These are phyloP conservation scores for Scolopax mira DNA, from an alignment of 2,113 vertebrate genomes.

Conservation along the genomic window DNA sequence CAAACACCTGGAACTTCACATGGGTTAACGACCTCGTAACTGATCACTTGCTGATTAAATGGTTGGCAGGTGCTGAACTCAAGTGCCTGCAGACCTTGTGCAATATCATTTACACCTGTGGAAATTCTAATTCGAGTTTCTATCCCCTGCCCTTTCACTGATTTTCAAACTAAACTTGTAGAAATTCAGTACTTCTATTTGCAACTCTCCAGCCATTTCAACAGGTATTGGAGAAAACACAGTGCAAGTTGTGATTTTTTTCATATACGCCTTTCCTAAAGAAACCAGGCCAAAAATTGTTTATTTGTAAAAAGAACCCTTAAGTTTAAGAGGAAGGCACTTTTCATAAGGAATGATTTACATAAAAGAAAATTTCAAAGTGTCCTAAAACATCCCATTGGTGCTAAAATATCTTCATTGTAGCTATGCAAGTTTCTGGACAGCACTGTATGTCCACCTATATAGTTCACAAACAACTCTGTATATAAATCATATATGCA, in stretches of 20 bases:
- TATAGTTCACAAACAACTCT: background rate
- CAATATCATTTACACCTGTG: background rate
- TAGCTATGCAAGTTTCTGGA: background rate
- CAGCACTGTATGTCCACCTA: background rate
- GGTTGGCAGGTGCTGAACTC: background rate
- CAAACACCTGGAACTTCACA: background rate
- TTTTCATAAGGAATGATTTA: background rate
- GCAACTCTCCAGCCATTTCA: background rate
- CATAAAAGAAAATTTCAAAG: background rate
- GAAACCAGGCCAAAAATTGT: background rate
- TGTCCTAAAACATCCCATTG: background rate
- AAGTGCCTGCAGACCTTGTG: background rate
- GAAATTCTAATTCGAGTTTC: background rate
- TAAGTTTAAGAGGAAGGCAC: background rate
- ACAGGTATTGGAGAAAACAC: background rate
- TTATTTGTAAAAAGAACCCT: background rate
- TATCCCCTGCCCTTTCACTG: background rate
- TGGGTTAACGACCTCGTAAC: background rate
- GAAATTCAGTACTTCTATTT: background rate
- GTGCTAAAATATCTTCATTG: background rate
- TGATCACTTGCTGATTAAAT: background rate
- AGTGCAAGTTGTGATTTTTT: background rate
- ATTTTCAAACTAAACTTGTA: background rate
- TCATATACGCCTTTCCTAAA: background rate
- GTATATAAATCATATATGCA: background rate